phyloP scores from a whole-genome alignment of 2,113 vertebrate species.

The Picathartes gymnocephalus region DNA sequence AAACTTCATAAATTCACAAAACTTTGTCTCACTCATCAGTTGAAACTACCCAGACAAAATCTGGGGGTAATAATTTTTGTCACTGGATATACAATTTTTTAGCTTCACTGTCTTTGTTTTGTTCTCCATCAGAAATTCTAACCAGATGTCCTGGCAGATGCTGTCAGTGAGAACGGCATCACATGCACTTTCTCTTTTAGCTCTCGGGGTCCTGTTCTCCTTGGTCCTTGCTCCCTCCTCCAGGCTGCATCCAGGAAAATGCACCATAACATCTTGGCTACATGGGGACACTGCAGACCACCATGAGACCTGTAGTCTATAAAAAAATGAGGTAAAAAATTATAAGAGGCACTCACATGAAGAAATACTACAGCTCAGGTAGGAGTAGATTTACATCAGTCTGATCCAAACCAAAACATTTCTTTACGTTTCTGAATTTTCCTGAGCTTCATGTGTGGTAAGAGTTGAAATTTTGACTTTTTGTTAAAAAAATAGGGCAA shows the following conservation, averaged over 20 bases:
- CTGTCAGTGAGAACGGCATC: background rate
- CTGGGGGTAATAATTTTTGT: background rate
- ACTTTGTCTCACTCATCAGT: background rate
- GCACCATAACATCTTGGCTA: background rate
- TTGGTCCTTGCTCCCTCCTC: background rate
- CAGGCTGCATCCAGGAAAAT: background rate
- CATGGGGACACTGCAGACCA: background rate
- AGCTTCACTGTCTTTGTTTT: background rate
- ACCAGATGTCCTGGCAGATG: background rate
- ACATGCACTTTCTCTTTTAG: background rate
- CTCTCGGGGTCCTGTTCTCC: background rate
- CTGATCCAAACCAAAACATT: background rate
- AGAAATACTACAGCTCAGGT: background rate
- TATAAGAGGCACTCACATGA: background rate
- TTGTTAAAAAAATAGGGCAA: conserved; percentile 35
- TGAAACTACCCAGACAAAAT: background rate
- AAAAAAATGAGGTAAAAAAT: background rate
- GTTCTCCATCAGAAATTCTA: background rate
- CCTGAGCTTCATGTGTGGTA: background rate
- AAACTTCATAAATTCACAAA: background rate
- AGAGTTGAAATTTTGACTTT: background rate
- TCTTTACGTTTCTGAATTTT: background rate
- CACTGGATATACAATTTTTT: background rate
- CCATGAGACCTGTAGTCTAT: background rate
- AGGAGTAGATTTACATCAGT: background rate